Percentiles rank a stretch among this genome's conserved stretches.
Conservation (phyloP, 1,140 invertebrate species). For the Saccostrea echinata region DNA sequence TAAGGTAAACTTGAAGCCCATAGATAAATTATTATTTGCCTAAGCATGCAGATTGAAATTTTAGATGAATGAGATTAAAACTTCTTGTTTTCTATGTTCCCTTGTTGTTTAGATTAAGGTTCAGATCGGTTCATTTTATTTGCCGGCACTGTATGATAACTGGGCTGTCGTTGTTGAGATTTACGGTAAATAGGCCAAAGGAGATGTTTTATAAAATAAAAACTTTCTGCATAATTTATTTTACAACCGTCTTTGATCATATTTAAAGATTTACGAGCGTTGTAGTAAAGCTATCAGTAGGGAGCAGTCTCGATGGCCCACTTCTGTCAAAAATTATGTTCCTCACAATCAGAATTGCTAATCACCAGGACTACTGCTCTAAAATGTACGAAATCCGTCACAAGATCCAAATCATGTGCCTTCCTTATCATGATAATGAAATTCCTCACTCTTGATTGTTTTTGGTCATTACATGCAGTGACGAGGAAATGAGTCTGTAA, state of each 20-base stretch:
- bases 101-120: not conserved
- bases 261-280: conserved; percentile 7
- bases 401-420: not conserved
- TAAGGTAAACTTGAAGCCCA: not conserved
- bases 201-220: conserved; percentile 26
- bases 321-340: not conserved
- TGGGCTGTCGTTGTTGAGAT: not conserved
- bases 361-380: no score
- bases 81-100: not conserved
- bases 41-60: conserved; percentile 7
- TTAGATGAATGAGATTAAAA: not conserved
- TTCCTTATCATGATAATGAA: conserved; percentile 22
- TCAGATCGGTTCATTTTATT: not conserved
- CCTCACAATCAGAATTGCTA: not conserved
- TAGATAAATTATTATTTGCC: not conserved
- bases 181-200: conserved; percentile 13
- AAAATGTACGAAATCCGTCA: not conserved
- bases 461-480: not conserved
- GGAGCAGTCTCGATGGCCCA: not conserved
- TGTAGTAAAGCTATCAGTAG: conserved; percentile 12
- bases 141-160: not conserved
- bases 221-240: conserved; percentile 29
- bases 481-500: not conserved
- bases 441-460: not conserved
- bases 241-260: conserved; percentile 31